phyloP scores from a whole-genome alignment of 2,113 vertebrate species.

The Anhinga anhinga region DNA sequence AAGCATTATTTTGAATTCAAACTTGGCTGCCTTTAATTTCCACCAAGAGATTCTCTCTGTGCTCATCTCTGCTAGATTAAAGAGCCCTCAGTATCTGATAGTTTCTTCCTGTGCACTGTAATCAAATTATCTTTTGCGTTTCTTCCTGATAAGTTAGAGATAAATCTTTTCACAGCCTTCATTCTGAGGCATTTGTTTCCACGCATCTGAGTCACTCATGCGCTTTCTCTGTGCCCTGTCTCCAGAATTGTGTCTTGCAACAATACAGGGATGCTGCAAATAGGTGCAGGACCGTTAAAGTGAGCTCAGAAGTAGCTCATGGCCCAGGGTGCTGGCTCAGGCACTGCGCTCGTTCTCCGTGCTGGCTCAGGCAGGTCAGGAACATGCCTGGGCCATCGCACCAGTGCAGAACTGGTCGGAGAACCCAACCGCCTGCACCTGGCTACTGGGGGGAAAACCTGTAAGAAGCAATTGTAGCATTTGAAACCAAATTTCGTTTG shows the following conservation, averaged over 20 bases:
- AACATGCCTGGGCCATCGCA: neutral
- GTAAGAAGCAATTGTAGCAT: neutral
- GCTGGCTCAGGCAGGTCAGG: neutral
- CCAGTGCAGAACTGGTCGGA: neutral
- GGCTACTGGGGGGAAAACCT: no score
- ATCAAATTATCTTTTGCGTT: conserved; percentile 26
- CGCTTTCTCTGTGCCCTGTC: neutral
- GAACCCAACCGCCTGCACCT: neutral
- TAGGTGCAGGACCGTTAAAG: rapidly evolving
- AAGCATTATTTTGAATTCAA: neutral
- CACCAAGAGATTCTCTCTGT: neutral
- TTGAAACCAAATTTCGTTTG: neutral
- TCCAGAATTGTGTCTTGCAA: neutral
- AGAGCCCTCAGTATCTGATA: neutral
- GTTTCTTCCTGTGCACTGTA: conserved; percentile 2
- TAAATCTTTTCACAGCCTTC: neutral
- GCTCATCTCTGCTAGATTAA: conserved; percentile 4
- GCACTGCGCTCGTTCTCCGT: rapidly evolving
- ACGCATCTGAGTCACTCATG: neutral
- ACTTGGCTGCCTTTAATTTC: conserved; percentile 6
- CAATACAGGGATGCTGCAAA: neutral
- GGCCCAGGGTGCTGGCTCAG: rapidly evolving
- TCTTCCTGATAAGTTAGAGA: conserved; percentile 2
- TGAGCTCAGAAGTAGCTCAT: neutral
- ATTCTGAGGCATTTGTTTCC: neutral